Base-by-base conservation (phyloP, 2,888 invertebrate species). In the Rotaria magnacalcarata region DNA sequence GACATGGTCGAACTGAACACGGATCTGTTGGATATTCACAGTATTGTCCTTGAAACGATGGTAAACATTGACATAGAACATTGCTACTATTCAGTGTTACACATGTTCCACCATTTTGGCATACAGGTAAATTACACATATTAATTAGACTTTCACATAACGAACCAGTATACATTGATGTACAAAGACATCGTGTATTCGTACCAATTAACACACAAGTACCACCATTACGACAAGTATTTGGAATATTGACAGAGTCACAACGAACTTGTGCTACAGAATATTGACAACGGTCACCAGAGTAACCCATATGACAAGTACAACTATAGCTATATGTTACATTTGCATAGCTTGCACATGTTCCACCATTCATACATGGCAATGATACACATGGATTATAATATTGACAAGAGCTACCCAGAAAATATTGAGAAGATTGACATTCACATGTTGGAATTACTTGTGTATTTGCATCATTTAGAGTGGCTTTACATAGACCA, bases 241-340 rank as follows among this genome's bases (percentile, higher is more conserved):
- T 80, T 47, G 47, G n/a, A 11, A 85, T 21, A n/a, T 56, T 60
- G 24, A 80, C 84, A 11, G 84, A 24, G 24, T 84, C 84, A 84
- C 87, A 87, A 27, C 50, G 75, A 6, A 75, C 50, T 41, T 85
- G 56, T 27, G 52, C 41, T 21, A 58, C 24, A 14, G 84, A 74
- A 75, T 67, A 86, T 91, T 97, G 97, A 89, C 97, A 97, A 85
- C 96, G 93, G 0, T 95, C 94, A 0, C 97, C 97, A 0, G 89
- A 89, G 87, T 89, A 91, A 2, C 91, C 91, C 5, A 89, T 88
- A 2, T 88, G 89, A 87, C 91, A 91, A 6, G 87, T 58, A 87
- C 91, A 97, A n/a, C 10, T 8, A 47, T 80, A 80, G 14, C 19
- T 47, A 47, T 47, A 80, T n/a, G 47, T 47, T 21, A 80, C 47